phyloP scores from a whole-genome alignment of 2,797 vertebrate genomes.

The Sebastes glaucus region DNA sequence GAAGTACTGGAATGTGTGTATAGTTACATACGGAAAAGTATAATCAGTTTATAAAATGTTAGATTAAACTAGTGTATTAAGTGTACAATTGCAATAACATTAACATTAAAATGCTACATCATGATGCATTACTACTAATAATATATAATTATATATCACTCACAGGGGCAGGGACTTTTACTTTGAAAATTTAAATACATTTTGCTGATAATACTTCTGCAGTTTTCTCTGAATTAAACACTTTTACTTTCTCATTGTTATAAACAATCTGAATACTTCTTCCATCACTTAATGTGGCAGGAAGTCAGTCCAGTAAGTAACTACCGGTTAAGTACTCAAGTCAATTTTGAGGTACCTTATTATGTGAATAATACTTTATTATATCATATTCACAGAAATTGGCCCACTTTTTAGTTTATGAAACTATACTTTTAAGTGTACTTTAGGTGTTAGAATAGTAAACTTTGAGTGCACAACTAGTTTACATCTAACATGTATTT shows the following conservation, averaged over 20 bases:
- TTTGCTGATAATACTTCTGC: not conserved
- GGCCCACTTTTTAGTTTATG: rapidly evolving
- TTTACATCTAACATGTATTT: too few relatives aligned
- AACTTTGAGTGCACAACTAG: too few relatives aligned
- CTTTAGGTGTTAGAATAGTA: rapidly evolving
- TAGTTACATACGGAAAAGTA: too few relatives aligned
- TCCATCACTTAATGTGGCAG: too few relatives aligned
- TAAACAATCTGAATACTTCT: too few relatives aligned
- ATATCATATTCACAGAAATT: too few relatives aligned
- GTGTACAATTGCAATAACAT: not conserved
- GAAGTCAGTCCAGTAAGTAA: too few relatives aligned
- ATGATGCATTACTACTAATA: not conserved
- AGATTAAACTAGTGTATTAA: not conserved
- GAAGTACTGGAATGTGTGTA: not conserved
- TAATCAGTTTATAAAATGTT: not conserved
- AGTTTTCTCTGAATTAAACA: not conserved
- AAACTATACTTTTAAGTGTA: too few relatives aligned
- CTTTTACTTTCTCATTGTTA: not conserved
- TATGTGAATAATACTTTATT: not conserved
- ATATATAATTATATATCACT: not conserved
- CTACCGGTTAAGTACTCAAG: too few relatives aligned
- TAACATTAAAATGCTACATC: not conserved
- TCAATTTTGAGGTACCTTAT: not conserved
- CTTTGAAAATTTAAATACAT: not conserved
- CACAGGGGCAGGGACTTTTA: not conserved